phyloP scores from a whole-genome alignment of 2,113 vertebrate species.

The Fulmarus glacialis region DNA sequence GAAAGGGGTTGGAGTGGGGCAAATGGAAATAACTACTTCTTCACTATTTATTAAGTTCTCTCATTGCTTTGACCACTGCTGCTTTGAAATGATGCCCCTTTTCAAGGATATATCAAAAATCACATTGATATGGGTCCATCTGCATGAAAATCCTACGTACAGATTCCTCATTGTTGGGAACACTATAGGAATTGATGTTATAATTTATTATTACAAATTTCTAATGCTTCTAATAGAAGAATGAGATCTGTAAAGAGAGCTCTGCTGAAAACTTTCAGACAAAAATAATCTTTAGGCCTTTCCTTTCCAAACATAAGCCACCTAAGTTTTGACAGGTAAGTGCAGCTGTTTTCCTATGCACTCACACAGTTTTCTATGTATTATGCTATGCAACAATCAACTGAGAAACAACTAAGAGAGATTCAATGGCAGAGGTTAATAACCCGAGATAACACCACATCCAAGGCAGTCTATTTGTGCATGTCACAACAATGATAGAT shows the following conservation, averaged over 20 bases:
- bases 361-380: not conserved
- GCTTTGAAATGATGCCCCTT: not conserved
- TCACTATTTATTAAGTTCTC: not conserved
- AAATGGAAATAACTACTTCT: not conserved
- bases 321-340: not conserved
- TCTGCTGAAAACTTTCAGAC: not conserved
- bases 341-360: not conserved
- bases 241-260: not conserved
- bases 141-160: not conserved
- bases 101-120: not conserved
- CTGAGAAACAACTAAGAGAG: not conserved
- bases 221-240: not conserved
- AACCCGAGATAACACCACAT: not conserved
- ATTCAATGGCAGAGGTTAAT: not conserved
- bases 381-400: not conserved
- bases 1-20: not conserved
- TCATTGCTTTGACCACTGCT: not conserved
- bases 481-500: not conserved
- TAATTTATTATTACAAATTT: not conserved
- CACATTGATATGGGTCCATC: not conserved
- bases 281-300: not conserved
- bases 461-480: not conserved
- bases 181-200: not conserved
- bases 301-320: not conserved
- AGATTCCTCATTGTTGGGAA: not conserved